Conservation (phyloP, 2,113 vertebrate genomes). For the Spea bombifrons region DNA sequence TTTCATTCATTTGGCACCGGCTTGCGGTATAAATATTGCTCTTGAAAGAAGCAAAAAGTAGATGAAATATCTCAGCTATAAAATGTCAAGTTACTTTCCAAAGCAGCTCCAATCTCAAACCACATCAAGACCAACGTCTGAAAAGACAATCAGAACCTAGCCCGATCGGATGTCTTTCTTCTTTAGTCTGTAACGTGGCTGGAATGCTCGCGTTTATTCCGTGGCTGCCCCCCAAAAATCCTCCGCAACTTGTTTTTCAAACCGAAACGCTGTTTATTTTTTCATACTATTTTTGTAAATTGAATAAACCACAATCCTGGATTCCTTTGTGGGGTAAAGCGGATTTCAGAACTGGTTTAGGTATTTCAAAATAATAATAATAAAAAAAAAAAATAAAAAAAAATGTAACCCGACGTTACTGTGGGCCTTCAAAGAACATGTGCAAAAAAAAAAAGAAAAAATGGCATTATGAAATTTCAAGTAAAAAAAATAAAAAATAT, state of each 20-base stretch:
- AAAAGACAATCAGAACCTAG: slow-evolving; percentile 51
- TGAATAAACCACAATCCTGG: slow-evolving; percentile 32
- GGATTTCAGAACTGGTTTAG: slow-evolving; percentile 29
- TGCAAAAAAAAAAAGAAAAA: not conserved
- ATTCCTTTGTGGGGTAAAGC: slow-evolving; percentile 30
- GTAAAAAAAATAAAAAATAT: too few species aligned
- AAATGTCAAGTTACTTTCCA: slow-evolving; percentile 52
- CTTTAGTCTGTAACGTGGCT: slow-evolving; percentile 48
- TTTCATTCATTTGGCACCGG: slow-evolving; percentile 50
- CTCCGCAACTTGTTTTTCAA: slow-evolving; percentile 37
- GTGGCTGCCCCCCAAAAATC: slow-evolving; percentile 42
- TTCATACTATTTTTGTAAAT: slow-evolving; percentile 39
- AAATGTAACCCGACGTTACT: too few species aligned
- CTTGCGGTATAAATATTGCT: slow-evolving; percentile 46
- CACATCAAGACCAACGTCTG: slow-evolving; percentile 51
- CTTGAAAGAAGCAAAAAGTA: slow-evolving; percentile 45
- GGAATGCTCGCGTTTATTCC: slow-evolving; percentile 48
- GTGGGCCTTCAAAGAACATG: not conserved
- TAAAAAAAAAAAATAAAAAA: not conserved
- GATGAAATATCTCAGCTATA: slow-evolving; percentile 50
- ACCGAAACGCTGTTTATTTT: slow-evolving; percentile 30
- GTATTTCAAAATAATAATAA: not conserved
- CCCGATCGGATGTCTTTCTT: slow-evolving; percentile 48
- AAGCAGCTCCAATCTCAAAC: slow-evolving; percentile 49
- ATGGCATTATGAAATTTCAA: too few species aligned